Evolutionary conservation across 2,797 vertebrate genomes (phyloP).

Genomic region (Staurois parvus): DNA sequence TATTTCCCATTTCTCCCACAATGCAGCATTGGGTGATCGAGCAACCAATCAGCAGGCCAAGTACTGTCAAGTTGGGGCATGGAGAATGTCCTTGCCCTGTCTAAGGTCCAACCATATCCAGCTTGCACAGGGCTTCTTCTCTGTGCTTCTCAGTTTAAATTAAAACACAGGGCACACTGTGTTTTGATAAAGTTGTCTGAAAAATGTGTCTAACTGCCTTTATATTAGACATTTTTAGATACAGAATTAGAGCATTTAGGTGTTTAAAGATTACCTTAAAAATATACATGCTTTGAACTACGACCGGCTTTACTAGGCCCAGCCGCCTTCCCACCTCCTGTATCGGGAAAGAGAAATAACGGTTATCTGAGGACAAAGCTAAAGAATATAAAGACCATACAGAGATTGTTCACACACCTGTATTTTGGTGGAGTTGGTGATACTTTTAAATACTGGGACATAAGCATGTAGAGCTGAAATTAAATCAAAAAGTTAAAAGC

Average conservation of each 20-base stretch:
- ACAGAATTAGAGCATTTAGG: too few relatives aligned
- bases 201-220: too few relatives aligned
- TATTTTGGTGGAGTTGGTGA: constrained; percentile 86
- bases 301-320: constrained; percentile 82
- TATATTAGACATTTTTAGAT: too few relatives aligned
- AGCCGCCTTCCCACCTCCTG: constrained; percentile 85
- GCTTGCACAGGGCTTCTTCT: too few relatives aligned
- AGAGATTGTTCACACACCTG: constrained; percentile 78
- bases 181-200: too few relatives aligned
- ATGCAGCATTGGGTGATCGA: too few relatives aligned
- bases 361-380: not conserved
- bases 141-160: too few relatives aligned
- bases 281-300: constrained; percentile 98
- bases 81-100: too few relatives aligned
- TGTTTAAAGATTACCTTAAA: constrained; percentile 86
- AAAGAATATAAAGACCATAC: not conserved
- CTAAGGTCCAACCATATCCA: too few relatives aligned
- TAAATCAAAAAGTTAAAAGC: constrained; percentile 30
- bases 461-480: constrained; percentile 86
- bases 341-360: not conserved
- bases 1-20: too few relatives aligned
- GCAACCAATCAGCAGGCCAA: too few relatives aligned
- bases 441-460: constrained; percentile 85
- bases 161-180: not conserved
- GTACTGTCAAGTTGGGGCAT: too few relatives aligned